Evolutionary conservation across 2,113 vertebrate species (phyloP).

Genomic region (Struthidea cinerea): DNA sequence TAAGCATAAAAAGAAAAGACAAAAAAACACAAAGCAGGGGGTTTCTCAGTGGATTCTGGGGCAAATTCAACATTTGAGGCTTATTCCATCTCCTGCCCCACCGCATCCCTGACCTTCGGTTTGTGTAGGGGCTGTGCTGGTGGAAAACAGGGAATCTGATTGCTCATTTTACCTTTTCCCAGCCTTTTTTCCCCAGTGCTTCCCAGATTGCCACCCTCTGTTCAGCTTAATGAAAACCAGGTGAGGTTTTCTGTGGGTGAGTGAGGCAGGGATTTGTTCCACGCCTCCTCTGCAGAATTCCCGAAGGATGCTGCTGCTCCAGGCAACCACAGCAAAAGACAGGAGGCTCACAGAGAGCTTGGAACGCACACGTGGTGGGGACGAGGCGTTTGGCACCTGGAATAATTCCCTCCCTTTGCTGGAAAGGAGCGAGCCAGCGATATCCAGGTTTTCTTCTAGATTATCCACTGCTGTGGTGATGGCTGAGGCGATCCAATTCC

Average conservation of each 20-base stretch:
- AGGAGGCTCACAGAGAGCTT: background rate
- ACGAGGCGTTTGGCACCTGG: background rate
- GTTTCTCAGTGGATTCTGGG: background rate
- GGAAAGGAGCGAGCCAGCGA: background rate
- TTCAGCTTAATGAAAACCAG: constrained; percentile 32
- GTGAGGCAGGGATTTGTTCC: background rate
- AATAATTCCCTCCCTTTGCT: background rate
- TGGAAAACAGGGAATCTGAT: background rate
- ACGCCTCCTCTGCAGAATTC: background rate
- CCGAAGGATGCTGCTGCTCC: background rate
- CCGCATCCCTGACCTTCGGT: background rate
- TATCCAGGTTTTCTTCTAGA: background rate
- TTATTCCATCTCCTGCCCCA: background rate
- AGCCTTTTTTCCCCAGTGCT: background rate
- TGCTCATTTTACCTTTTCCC: background rate
- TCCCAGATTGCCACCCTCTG: background rate
- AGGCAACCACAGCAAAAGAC: background rate
- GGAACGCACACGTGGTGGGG: background rate
- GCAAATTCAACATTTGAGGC: background rate
- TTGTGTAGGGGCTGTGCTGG: too few species aligned
- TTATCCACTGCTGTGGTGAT: background rate
- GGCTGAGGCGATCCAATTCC: background rate
- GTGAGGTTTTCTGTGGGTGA: background rate
- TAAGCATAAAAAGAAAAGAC: background rate
- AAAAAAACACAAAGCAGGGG: background rate